Percentiles rank a stretch among this genome's conserved stretches.
Conservation (phyloP, 2,888 invertebrate genomes). For the Deroplatys truncata region DNA sequence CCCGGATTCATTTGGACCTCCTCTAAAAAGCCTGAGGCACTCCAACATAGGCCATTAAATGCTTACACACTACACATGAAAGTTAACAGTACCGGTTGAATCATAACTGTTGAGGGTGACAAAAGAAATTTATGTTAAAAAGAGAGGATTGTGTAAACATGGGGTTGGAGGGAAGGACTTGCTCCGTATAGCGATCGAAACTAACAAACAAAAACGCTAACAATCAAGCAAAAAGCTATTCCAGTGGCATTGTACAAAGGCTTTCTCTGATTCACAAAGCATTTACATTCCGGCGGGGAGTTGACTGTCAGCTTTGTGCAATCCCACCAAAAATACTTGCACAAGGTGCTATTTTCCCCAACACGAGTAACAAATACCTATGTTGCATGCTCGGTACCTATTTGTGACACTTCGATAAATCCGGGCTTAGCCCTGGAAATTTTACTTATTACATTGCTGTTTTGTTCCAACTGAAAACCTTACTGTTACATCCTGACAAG, state of each 20-base stretch:
- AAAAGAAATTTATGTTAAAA: background rate
- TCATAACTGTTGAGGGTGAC: background rate
- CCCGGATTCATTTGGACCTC: too few species aligned
- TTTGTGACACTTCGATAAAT: background rate
- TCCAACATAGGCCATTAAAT: too few species aligned
- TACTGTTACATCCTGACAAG: too few species aligned
- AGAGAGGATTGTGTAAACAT: background rate
- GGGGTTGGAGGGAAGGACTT: background rate
- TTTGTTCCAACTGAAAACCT: too few species aligned
- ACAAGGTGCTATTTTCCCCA: background rate
- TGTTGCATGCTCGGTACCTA: background rate
- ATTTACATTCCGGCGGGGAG: background rate
- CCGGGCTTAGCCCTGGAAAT: too few species aligned
- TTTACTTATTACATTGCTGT: too few species aligned
- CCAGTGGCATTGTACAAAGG: background rate
- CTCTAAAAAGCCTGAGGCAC: too few species aligned
- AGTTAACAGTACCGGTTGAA: too few species aligned
- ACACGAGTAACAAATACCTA: background rate
- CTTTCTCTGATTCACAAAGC: background rate
- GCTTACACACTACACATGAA: too few species aligned
- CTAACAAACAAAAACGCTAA: background rate
- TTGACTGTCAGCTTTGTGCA: background rate
- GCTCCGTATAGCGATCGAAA: background rate
- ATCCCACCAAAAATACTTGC: background rate
- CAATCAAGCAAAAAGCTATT: background rate